These are phyloP conservation scores for Lepetodrilus schrolli DNA, from an alignment of 2,888 invertebrate genomes.

Conservation along the genomic window DNA sequence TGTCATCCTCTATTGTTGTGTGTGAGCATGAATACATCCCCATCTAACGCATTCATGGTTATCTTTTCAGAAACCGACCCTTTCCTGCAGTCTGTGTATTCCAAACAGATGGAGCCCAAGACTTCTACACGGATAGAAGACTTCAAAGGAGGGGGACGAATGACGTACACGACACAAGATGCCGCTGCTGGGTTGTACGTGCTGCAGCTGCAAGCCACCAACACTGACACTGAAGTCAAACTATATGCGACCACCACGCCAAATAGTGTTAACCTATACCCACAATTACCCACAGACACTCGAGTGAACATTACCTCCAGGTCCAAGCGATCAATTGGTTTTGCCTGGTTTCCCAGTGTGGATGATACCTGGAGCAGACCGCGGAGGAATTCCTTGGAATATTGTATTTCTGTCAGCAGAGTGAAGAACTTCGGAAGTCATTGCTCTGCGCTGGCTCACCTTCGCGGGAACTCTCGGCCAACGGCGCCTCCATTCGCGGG, in stretches of 20 bases:
- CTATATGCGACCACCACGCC: conserved; percentile 63
- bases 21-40: too few relatives aligned
- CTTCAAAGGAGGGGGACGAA: conserved; percentile 33
- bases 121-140: conserved; percentile 28
- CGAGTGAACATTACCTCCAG: conserved; percentile 44
- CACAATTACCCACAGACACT: conserved; percentile 50
- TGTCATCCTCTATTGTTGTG: too few relatives aligned
- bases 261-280: conserved; percentile 48
- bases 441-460: conserved; percentile 77
- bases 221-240: conserved; percentile 63
- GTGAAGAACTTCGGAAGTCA: conserved; percentile 76
- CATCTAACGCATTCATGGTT: too few relatives aligned
- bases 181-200: conserved; percentile 56
- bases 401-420: conserved; percentile 78
- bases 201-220: conserved; percentile 57
- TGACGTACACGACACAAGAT: conserved; percentile 28
- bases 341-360: conserved; percentile 59
- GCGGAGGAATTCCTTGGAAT: conserved; percentile 60
- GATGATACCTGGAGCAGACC: conserved; percentile 31
- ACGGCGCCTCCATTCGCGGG: conserved; percentile 62
- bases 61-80: too few relatives aligned
- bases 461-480: conserved; percentile 70
- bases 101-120: conserved; percentile 15
- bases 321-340: conserved; percentile 40
- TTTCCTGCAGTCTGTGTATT: conserved; percentile 29